Base-by-base conservation (phyloP, 92 coral and sea anemone genomes). In the Micromussa lordhowensis region DNA sequence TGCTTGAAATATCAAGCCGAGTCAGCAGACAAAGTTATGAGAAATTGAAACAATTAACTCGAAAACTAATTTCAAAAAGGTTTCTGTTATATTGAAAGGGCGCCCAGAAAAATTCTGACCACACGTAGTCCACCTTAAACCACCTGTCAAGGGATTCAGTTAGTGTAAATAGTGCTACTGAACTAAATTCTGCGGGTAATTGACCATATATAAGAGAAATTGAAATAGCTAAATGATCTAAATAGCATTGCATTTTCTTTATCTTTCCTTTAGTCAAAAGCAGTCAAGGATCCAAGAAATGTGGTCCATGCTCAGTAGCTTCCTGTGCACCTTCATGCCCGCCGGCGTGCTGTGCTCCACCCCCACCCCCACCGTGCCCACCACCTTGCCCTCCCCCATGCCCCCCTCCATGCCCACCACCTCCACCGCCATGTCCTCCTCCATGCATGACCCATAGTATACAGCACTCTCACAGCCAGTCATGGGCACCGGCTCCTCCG, bases 241-340 rank as follows among this genome's bases (percentile, higher is more conserved):
- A 32, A 34, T 31, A 30, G 34, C n/a, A 34, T 36, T 24, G 0
- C 12, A 3, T 30, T 49, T 57, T 78, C 22, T 29, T 77, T 32
- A 19, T 91, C 19, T 31, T 48, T 57, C 66, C 66, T 82, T 9
- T 82, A 90, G 94, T 76, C 59, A 91, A 88, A 82, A 84, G 87
- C 84, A 91, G 91, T 82, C 82, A 81, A 64, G 98, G 93, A 61
- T 84, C 98, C n/a, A 95, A 95, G 98, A 95, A 95, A 85, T 95
- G 94, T 63, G 94, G 83, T 22, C 80, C 91, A 1, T 92, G 98
- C 79, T 64, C 84, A 31, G 75, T 72, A 22, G 24, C 11, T 49
- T 17, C 85, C 22, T 95, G 95, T 77, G 90, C 96, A 58, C 91
- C 94, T 38, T 15, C 96, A 24, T 94, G 97, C 63, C 93, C 97